Evolutionary conservation across 2,797 vertebrate species (phyloP), one percentile per base, ranked within the genome.

Genomic region (Poecilia velifera): DNA sequence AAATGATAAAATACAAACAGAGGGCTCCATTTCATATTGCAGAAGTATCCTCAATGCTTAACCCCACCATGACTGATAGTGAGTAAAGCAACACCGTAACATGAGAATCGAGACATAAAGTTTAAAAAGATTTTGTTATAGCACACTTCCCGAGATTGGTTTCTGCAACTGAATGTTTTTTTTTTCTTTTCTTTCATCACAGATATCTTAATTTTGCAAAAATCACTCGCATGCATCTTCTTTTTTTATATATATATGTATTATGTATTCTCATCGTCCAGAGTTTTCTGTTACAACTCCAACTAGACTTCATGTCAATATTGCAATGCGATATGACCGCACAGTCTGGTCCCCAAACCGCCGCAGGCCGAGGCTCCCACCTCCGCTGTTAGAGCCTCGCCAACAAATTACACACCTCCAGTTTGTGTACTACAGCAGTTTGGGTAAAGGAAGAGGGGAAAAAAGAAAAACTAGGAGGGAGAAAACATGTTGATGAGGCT

Each of bases 391-490:
- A 88, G 85, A 77, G 81, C 74, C 80, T 77, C 82, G 87, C 84
- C 88, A 86, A 91, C 92, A 93, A 89, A 91, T 93, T 74, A 91
- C 88, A 92, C 81, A 86, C 84, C 82, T 94, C 84, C 76, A 85
- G 86, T 87, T 86, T 84, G 72, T 22, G 18, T 20, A 12, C 34
- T 0, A 80, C 84, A 73, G 84, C 74, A 84, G 80, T 86, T 86
- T 68, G 39, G 66, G 76, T 43, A 71, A 84, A 76, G 45, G 76
- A 18, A 36, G 18, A 34, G 20, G 1, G 4, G 64, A 46, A 59
- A 1, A 3, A 1, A 14, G 41, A 79, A 1, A 14, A 36, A 79
- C 18, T 31, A 16, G 6, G 12, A 76, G 49, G 71, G 55, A 82
- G 59, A 25, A 36, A 76, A 84, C 89, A 82, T 85, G 87, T 86